Evolutionary conservation across 2,888 invertebrate genomes (phyloP), one percentile per base, ranked within the genome.

Genomic region (Gibbula magus): DNA sequence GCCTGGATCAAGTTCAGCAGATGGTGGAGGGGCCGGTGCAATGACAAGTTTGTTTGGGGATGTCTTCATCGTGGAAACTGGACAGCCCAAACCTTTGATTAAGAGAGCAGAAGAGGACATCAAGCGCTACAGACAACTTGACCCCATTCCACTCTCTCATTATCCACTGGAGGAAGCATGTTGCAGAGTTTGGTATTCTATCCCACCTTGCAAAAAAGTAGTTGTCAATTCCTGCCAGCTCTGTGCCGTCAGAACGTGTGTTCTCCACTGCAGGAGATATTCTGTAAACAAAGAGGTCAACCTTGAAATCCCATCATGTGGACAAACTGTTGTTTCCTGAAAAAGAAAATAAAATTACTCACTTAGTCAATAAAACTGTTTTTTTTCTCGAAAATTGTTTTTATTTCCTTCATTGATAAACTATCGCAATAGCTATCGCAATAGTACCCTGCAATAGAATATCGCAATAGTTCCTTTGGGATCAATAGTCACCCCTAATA

Each of bases 41-140:
- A 76, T 81, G 67, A 81, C 80, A 20, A 39, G 53, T 61, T 67
- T 80, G 0, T 79, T 82, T 76, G 78, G 81, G 18, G 83, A 83
- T 75, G 81, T 80, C 13, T 81, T 77, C 39, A 51, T 81, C 10
- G 39, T 76, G 1, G 32, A 74, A 39, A 76, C 78, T 54, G 79
- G 79, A 22, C 20, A 51, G 25, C 16, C 83, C 20, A 79, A 79
- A 53, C 74, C 81, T 20, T 10, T 20, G 22, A 20, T 75, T 13
- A 39, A 32, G 13, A 35, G 18, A 35, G 45, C n/a, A 16, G 35
- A 73, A 35, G 39, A 73, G n/a, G 73, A 75, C 22, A 53, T 75
- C 7, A 10, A 13, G 13, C 18, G n/a, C 13, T 75, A 75, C 53
- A 75, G 52, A 75, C 22, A 53, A 29, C 16, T 52, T 20, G 53